These are phyloP conservation scores for Anadara kagoshimensis DNA, from an alignment of 1,140 invertebrate genomes.

Conservation along the genomic window DNA sequence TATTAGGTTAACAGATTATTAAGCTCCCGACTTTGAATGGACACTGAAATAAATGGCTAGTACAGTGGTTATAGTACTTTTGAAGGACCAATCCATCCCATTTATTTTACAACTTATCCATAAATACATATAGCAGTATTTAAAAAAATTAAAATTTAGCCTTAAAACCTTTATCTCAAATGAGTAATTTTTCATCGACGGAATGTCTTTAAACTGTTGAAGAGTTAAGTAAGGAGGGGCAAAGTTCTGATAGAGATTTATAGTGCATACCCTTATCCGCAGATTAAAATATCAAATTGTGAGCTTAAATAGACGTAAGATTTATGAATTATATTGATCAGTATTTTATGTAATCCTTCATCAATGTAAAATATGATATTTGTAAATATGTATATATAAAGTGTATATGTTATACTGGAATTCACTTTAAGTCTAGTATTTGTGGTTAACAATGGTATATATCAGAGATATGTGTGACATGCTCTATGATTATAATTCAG, in stretches of 20 bases:
- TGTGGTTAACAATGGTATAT: too few species aligned
- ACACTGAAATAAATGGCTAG: too few species aligned
- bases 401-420: too few species aligned
- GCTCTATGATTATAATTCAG: too few species aligned
- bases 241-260: slow-evolving; percentile 20
- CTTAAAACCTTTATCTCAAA: not conserved
- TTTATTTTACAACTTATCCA: too few species aligned
- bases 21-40: too few species aligned
- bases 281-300: slow-evolving; percentile 19
- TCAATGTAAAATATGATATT: slow-evolving; percentile 16
- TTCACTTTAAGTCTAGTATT: too few species aligned
- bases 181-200: slow-evolving; percentile 11
- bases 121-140: too few species aligned
- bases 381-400: slow-evolving; percentile 6
- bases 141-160: slow-evolving; percentile 9
- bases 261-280: slow-evolving; percentile 10
- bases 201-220: slow-evolving; percentile 22
- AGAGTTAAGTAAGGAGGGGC: slow-evolving; percentile 7
- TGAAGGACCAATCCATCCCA: too few species aligned
- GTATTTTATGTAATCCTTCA: slow-evolving; percentile 5
- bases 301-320: slow-evolving; percentile 1
- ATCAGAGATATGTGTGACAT: too few species aligned
- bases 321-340: slow-evolving; percentile 24
- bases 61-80: too few species aligned
- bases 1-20: too few species aligned